Evolutionary conservation across 2,888 invertebrate species (phyloP).

Genomic region (Cheilosia impressa): DNA sequence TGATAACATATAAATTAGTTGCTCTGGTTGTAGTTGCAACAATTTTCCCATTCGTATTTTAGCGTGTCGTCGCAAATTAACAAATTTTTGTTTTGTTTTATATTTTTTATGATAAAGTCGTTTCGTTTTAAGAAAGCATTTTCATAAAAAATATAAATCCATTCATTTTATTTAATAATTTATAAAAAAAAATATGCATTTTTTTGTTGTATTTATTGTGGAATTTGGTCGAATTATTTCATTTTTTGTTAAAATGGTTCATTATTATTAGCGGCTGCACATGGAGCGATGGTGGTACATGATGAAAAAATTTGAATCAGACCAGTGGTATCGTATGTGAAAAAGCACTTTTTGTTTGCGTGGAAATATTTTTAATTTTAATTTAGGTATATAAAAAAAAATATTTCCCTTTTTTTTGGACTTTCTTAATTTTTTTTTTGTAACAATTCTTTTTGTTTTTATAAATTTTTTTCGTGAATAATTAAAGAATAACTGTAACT

Average conservation of each 20-base stretch:
- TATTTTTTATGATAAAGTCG: slow-evolving; percentile 77
- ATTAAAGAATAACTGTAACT: slow-evolving; percentile 20
- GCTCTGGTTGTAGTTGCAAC: slow-evolving; percentile 71
- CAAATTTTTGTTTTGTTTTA: slow-evolving; percentile 64
- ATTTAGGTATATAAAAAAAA: slow-evolving; percentile 59
- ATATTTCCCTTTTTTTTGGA: slow-evolving; percentile 67
- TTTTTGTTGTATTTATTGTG: slow-evolving; percentile 47
- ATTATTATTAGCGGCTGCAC: slow-evolving; percentile 67
- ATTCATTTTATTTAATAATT: slow-evolving; percentile 45
- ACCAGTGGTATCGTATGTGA: slow-evolving; percentile 84
- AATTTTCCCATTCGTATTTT: slow-evolving; percentile 55
- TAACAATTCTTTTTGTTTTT: slow-evolving; percentile 38
- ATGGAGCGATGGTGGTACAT: slow-evolving; percentile 84
- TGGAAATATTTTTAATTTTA: slow-evolving; percentile 68
- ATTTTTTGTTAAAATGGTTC: slow-evolving; percentile 45
- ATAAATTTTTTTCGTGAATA: slow-evolving; percentile 68
- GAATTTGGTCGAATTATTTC: slow-evolving; percentile 63
- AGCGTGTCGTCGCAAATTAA: slow-evolving; percentile 72
- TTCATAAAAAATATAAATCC: slow-evolving; percentile 76
- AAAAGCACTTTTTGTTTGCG: slow-evolving; percentile 81
- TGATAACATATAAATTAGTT: slow-evolving; percentile 34
- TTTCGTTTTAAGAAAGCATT: slow-evolving; percentile 75
- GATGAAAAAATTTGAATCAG: slow-evolving; percentile 84
- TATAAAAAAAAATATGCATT: slow-evolving; percentile 32
- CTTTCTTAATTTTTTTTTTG: slow-evolving; percentile 49